Conservation (phyloP, 2,797 vertebrate genomes). For the Eurystomus glaucurus region DNA sequence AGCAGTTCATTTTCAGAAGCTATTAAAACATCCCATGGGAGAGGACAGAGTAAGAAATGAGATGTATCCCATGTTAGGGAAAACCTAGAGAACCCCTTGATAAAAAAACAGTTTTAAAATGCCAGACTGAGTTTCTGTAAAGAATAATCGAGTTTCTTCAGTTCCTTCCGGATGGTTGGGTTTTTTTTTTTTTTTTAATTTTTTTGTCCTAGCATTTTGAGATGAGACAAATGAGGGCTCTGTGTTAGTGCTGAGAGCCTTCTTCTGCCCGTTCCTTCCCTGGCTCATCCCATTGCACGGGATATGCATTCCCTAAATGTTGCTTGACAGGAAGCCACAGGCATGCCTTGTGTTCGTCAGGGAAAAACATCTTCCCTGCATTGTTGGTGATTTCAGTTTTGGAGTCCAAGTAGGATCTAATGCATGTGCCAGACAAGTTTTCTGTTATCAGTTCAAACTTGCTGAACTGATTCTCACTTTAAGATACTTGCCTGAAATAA, state of each 20-base stretch:
- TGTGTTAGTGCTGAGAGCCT: background rate
- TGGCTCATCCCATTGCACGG: background rate
- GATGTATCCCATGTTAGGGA: background rate
- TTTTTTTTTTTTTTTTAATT: background rate
- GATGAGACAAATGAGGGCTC: background rate
- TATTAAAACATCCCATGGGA: background rate
- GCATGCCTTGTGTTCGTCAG: fast-evolving
- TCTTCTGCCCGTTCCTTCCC: background rate
- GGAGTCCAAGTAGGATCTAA: background rate
- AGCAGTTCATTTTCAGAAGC: background rate
- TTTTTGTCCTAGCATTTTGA: background rate
- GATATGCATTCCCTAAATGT: fast-evolving
- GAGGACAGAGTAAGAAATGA: background rate
- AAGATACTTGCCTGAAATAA: background rate
- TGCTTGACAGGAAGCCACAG: background rate
- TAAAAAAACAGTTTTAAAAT: background rate
- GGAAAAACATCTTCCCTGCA: fast-evolving
- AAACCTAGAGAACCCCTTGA: background rate
- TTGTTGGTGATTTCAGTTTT: background rate
- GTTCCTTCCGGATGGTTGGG: background rate
- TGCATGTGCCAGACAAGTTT: background rate
- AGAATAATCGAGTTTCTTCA: background rate
- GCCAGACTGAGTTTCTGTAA: background rate
- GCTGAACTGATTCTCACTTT: background rate
- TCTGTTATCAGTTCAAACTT: background rate